Evolutionary conservation across 2,797 vertebrate genomes (phyloP).

Genomic region (Chelonia mydas): DNA sequence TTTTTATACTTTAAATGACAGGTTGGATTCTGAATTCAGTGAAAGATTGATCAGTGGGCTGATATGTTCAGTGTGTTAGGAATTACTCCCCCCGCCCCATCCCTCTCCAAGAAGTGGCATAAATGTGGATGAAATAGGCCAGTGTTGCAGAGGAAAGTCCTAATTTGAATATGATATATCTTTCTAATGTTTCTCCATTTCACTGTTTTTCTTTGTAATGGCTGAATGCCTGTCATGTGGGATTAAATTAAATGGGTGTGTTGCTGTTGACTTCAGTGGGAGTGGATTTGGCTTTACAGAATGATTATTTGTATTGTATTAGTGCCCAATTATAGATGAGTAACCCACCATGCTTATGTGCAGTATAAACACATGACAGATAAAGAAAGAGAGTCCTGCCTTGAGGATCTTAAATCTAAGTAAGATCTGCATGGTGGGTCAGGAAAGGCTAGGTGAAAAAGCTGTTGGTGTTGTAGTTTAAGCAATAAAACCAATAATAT

Average conservation of each 20-base stretch:
- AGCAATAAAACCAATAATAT: background rate
- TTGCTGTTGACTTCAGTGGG: background rate
- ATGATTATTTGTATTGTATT: background rate
- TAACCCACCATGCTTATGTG: background rate
- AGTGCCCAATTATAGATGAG: background rate
- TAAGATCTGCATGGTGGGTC: background rate
- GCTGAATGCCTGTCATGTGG: background rate
- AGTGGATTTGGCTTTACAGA: background rate
- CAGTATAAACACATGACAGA: background rate
- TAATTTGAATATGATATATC: background rate
- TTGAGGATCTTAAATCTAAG: background rate
- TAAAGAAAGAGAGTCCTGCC: background rate
- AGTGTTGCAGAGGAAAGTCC: background rate
- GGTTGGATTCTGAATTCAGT: background rate
- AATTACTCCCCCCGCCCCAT: background rate
- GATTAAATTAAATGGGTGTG: background rate
- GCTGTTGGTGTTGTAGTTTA: background rate
- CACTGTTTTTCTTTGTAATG: background rate
- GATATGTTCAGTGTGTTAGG: background rate
- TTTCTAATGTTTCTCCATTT: background rate
- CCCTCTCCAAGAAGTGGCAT: background rate
- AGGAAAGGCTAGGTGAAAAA: background rate
- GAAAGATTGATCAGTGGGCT: background rate
- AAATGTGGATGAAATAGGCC: background rate
- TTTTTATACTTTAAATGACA: background rate